Evolutionary conservation across 2,888 invertebrate genomes (phyloP), one percentile per base, ranked within the genome.

Genomic region (Arrhopalites spinosus): DNA sequence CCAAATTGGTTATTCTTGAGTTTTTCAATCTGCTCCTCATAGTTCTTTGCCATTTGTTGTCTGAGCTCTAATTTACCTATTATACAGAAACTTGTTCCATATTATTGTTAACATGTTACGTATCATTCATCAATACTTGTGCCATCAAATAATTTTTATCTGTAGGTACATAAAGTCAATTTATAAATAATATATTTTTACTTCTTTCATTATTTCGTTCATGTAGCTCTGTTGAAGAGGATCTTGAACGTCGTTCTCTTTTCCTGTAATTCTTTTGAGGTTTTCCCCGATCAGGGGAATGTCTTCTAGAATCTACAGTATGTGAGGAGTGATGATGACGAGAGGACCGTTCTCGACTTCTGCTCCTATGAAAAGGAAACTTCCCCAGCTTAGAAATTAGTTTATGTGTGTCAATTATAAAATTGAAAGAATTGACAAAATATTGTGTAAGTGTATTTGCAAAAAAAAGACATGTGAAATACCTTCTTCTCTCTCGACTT

Each of bases 141-240:
- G 59, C n/a, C 13, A 20, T 15, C 13, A 17, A 61, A 61, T 15
- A 3, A 17, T 59, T 15, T n/a, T 23, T 15, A 59, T 8, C 8
- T 20, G n/a, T 15, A n/a, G 43, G n/a, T n/a, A n/a, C n/a, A n/a
- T n/a, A n/a, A n/a, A n/a, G n/a, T n/a, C n/a, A n/a, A n/a, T n/a
- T 63, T 63, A 27, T 25, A 27, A 63, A 27, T 13, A 63, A 17
- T 63, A 27, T 3, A 15, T 25, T 2, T 64, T 36, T 36, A 67
- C 79, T 80, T 66, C 80, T 78, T 73, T 82, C 79, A 85, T 78
- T 78, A 64, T 83, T 79, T 29, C 78, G 78, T 30, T 78, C 76
- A 45, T 77, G 74, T 17, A 77, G 69, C 72, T 80, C 75, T 23
- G 71, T 53, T 36, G 74, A 74, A 1, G 68, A 47, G 15, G 74